These are phyloP conservation scores for Pelagia noctiluca DNA, from an alignment of 30 jellyfish, hydroid and myxozoan genomes.

Conservation along the genomic window DNA sequence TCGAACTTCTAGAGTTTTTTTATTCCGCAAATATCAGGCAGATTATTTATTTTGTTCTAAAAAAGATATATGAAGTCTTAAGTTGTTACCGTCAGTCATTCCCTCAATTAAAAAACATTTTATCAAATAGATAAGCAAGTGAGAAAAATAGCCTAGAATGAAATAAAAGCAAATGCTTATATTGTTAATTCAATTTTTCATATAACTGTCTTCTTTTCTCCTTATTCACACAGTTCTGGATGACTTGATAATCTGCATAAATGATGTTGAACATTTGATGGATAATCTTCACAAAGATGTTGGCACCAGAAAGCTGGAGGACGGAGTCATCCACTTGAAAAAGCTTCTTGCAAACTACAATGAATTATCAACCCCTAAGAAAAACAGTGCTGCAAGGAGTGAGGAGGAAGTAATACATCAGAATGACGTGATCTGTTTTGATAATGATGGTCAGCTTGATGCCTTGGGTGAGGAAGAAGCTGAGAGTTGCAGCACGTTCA, in stretches of 20 bases:
- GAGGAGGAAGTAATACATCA: not conserved
- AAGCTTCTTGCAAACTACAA: not conserved
- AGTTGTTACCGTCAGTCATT: too few species aligned
- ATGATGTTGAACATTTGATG: not conserved
- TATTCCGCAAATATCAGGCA: too few species aligned
- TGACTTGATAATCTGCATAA: not conserved
- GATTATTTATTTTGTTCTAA: too few species aligned
- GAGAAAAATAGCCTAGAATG: too few species aligned
- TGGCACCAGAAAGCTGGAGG: not conserved
- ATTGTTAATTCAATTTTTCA: too few species aligned
- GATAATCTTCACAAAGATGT: not conserved
- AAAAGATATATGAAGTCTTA: too few species aligned
- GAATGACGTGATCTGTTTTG: not conserved
- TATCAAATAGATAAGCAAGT: too few species aligned
- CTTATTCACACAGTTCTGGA: not conserved
- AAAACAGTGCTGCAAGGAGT: not conserved
- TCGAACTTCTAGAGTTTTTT: too few species aligned
- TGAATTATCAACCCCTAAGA: not conserved
- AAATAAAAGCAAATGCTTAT: too few species aligned
- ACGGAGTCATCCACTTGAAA: not conserved
- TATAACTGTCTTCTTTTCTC: not conserved
- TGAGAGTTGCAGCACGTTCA: slow-evolving; percentile 54
- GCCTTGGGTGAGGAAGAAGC: slow-evolving; percentile 48
- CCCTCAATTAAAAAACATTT: too few species aligned
- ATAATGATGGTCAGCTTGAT: not conserved